A percentile compares a stretch with the other conserved stretches of the same genome.
phyloP scores from a whole-genome alignment of 2,113 vertebrate species.

The Pomatostomus ruficeps region DNA sequence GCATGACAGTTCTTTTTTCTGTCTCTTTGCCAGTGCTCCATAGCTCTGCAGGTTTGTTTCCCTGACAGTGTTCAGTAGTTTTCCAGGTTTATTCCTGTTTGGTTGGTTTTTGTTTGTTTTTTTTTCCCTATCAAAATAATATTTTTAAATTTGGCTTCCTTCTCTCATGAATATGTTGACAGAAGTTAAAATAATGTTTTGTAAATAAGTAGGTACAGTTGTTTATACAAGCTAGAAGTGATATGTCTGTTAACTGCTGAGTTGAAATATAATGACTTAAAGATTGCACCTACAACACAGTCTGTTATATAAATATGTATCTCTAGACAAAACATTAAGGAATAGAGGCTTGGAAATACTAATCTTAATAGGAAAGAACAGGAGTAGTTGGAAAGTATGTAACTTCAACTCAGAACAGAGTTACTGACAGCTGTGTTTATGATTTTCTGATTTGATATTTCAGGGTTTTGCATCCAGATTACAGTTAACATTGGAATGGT shows the following conservation, averaged over 20 bases:
- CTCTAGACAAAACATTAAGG: background rate
- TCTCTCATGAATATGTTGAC: background rate
- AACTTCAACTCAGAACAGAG: background rate
- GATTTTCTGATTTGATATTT: background rate
- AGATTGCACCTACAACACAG: background rate
- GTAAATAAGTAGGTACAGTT: background rate
- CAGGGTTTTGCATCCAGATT: background rate
- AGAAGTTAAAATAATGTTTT: background rate
- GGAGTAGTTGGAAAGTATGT: background rate
- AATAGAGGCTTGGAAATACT: constrained; percentile 4
- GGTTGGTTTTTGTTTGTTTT: background rate
- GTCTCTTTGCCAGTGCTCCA: background rate
- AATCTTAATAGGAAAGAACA: background rate
- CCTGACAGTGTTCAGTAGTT: background rate
- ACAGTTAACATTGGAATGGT: background rate
- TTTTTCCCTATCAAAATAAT: background rate
- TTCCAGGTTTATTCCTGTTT: background rate
- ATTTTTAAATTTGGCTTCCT: background rate
- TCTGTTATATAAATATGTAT: background rate
- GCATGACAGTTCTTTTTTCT: background rate
- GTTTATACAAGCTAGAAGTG: background rate
- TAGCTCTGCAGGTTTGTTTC: background rate
- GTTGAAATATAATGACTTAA: background rate
- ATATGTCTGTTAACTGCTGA: background rate
- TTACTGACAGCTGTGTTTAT: background rate